Conservation (phyloP, 2,888 invertebrate species). For the Morinoia aosen region DNA sequence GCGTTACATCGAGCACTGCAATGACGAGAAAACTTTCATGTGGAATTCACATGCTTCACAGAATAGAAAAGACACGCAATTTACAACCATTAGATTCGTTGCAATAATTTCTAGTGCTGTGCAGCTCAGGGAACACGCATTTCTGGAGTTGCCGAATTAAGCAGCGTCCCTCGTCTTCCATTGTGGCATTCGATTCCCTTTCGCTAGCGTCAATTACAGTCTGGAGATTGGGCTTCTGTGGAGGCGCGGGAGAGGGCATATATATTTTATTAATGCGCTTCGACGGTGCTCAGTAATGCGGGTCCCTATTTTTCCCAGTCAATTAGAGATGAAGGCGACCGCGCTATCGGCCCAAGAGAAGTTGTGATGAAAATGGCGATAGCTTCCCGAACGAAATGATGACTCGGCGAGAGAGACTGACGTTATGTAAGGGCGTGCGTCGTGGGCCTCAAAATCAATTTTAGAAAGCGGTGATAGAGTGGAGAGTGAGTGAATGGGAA, state of each 20-base stretch:
- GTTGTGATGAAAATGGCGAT: conserved; percentile 14
- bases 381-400: not conserved
- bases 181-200: conserved; percentile 30
- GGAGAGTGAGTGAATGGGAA: not conserved
- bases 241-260: not conserved
- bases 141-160: not conserved
- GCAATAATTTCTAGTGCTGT: not conserved
- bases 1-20: not conserved
- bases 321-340: conserved; percentile 37
- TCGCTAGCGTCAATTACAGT: conserved; percentile 29
- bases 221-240: conserved; percentile 28
- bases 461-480: not conserved
- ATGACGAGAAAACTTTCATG: not conserved
- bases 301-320: conserved; percentile 43
- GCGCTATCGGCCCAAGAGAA: not conserved
- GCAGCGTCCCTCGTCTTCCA: not conserved
- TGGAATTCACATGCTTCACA: not conserved
- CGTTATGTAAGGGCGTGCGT: not conserved
- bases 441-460: not conserved
- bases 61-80: not conserved
- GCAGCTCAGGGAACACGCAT: not conserved
- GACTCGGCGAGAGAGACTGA: not conserved
- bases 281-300: conserved; percentile 40
- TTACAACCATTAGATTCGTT: not conserved
- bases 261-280: conserved; percentile 30